phyloP scores from a whole-genome alignment of 2,113 vertebrate genomes.

The Anthoscopus minutus region DNA sequence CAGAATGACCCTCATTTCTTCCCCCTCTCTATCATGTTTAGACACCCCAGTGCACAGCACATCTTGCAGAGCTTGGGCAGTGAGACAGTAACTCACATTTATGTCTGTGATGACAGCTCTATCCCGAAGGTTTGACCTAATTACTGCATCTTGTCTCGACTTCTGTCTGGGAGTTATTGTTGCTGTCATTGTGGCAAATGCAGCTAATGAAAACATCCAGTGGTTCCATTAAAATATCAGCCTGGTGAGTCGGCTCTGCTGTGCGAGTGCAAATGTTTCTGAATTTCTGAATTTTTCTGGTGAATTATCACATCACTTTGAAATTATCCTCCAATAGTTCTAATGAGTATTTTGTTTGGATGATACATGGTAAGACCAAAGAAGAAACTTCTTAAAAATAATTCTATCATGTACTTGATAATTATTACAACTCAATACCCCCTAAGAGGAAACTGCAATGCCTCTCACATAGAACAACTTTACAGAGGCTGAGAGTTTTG shows the following conservation, averaged over 20 bases:
- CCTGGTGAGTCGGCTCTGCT: neutral
- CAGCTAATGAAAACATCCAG: conserved; percentile 30
- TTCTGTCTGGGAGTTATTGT: conserved; percentile 48
- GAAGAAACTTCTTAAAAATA: neutral
- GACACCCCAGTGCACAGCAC: neutral
- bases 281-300: neutral
- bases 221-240: neutral
- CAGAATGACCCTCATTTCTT: neutral
- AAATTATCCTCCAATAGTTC: neutral
- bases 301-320: neutral
- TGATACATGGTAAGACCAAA: neutral
- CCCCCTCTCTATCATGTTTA: neutral
- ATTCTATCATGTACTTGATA: neutral
- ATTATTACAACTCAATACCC: neutral
- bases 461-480: neutral
- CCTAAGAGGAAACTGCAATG: neutral
- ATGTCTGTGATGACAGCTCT: conserved; percentile 16
- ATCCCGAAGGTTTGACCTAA: conserved; percentile 37
- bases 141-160: conserved; percentile 6
- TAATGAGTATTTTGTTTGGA: neutral
- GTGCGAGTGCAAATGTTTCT: neutral
- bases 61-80: neutral
- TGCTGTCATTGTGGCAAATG: conserved; percentile 20
- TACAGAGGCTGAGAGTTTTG: neutral
- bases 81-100: neutral